Percentiles rank a stretch among this genome's conserved stretches.
phyloP scores from a whole-genome alignment of 2,888 invertebrate species.

The Glaucopsyche alexis region DNA sequence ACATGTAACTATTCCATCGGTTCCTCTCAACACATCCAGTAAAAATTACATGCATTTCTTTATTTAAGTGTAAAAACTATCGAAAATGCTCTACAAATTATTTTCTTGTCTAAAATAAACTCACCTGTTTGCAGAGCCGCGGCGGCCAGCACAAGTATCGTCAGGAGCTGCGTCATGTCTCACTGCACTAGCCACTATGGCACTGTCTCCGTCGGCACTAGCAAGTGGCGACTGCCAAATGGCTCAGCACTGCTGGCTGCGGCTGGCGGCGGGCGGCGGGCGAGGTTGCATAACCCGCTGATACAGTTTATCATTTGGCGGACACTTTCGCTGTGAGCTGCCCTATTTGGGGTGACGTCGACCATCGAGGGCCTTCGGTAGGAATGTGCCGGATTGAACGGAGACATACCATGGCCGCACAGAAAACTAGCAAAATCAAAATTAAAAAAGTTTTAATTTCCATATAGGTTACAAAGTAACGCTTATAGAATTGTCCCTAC shows the following conservation, averaged over 20 bases:
- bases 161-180: slow-evolving; percentile 39
- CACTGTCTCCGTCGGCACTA: slow-evolving; percentile 20
- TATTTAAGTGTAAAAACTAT: background rate
- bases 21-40: background rate
- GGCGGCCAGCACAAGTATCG: slow-evolving; percentile 37
- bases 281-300: slow-evolving; percentile 70
- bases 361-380: background rate
- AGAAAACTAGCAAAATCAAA: too few relatives aligned
- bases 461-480: too few relatives aligned
- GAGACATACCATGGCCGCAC: too few relatives aligned
- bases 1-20: background rate
- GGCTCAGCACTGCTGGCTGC: slow-evolving; percentile 47
- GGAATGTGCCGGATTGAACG: background rate
- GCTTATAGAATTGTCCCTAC: too few relatives aligned
- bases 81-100: background rate
- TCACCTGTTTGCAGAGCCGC: slow-evolving; percentile 6
- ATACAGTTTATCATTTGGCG: slow-evolving; percentile 79
- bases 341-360: slow-evolving; percentile 38
- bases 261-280: slow-evolving; percentile 43
- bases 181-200: slow-evolving; percentile 34
- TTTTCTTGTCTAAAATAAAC: background rate
- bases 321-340: slow-evolving; percentile 72
- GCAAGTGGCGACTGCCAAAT: slow-evolving; percentile 7
- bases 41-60: background rate
- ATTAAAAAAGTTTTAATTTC: too few relatives aligned